Conservation (phyloP, 1,140 invertebrate species). For the Pollicipes pollicipes region DNA sequence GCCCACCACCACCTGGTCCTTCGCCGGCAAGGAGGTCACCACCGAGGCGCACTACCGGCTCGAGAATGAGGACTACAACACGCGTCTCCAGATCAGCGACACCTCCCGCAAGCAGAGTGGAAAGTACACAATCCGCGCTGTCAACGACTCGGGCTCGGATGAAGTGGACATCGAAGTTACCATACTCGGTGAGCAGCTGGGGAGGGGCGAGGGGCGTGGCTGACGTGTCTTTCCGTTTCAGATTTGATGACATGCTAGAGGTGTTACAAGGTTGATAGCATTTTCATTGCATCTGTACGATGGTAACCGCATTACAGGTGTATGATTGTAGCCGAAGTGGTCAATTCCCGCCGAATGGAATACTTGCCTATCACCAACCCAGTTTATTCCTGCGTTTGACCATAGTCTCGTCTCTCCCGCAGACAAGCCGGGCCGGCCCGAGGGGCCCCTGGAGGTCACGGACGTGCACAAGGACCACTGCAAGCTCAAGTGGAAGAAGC, state of each 20-base stretch:
- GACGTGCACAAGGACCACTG: conserved; percentile 89
- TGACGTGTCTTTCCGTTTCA: too few species aligned
- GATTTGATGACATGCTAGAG: too few species aligned
- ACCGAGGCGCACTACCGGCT: conserved; percentile 34
- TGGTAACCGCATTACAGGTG: too few species aligned
- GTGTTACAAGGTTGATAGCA: too few species aligned
- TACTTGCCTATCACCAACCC: too few species aligned
- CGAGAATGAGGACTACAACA: conserved; percentile 83
- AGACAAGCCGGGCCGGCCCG: conserved; percentile 85
- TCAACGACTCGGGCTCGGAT: conserved; percentile 81
- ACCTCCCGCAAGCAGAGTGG: conserved; percentile 67
- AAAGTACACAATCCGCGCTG: conserved; percentile 74
- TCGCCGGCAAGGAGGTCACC: conserved; percentile 46
- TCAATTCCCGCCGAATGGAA: too few species aligned
- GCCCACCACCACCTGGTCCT: conserved; percentile 75
- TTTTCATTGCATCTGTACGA: too few species aligned
- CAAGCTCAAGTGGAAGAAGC: conserved; percentile 86
- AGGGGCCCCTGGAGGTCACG: conserved; percentile 77
- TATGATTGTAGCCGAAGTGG: too few species aligned
- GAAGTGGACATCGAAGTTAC: conserved; percentile 86
- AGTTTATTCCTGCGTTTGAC: too few species aligned
- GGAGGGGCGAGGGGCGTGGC: too few species aligned
- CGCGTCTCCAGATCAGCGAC: conserved; percentile 61
- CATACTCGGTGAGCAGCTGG: conserved; percentile 47
- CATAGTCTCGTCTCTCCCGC: conserved; percentile 18